Conservation (phyloP, 2,113 vertebrate genomes). For the Orcinus orca region DNA sequence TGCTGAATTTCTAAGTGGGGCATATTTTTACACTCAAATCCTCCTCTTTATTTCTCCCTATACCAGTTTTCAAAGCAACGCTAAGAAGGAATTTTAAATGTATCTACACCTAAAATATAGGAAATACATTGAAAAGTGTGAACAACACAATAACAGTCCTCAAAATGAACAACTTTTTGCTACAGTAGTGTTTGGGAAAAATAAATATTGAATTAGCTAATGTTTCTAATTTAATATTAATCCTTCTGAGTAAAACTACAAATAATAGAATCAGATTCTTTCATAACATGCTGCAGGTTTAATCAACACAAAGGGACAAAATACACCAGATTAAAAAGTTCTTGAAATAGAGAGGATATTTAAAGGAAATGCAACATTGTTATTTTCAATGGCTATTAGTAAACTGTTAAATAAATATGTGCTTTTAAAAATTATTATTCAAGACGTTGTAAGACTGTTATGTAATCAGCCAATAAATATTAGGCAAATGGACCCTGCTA, state of each 20-base stretch:
- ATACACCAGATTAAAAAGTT: background rate
- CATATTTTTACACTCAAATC: slow-evolving; percentile 39
- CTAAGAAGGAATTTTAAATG: background rate
- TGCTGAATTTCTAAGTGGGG: background rate
- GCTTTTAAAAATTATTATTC: slow-evolving; percentile 36
- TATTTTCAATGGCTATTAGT: background rate
- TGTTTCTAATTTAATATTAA: slow-evolving; percentile 20
- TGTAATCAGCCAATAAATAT: background rate
- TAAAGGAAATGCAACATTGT: background rate
- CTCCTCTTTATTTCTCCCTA: background rate
- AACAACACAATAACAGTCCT: background rate
- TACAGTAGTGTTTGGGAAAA: background rate
- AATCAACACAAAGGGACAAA: background rate
- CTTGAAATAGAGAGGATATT: background rate
- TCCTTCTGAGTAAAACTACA: background rate
- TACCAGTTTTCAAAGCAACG: background rate
- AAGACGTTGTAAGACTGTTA: background rate
- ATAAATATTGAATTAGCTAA: background rate
- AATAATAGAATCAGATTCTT: slow-evolving; percentile 14
- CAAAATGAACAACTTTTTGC: background rate
- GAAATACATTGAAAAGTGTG: background rate
- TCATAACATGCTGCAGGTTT: background rate
- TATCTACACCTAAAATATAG: background rate
- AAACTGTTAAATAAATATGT: background rate
- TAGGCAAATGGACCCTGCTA: background rate